Percentiles rank a stretch among this genome's conserved stretches.
phyloP scores from a whole-genome alignment of 2,113 vertebrate genomes.

The Heptranchias perlo region DNA sequence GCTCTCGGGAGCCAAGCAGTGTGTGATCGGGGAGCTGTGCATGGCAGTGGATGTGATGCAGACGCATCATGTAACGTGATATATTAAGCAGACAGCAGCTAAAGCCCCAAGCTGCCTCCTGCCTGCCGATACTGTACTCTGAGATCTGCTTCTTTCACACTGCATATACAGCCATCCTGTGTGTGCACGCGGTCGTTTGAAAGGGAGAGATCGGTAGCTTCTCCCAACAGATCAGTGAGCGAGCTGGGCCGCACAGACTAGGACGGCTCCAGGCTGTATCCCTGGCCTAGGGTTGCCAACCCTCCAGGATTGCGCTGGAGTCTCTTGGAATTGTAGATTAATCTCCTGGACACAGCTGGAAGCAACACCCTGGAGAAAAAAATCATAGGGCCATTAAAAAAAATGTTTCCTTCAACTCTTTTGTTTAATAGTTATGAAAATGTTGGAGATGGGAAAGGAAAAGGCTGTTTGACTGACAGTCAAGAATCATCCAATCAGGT shows the following conservation, averaged over 20 bases:
- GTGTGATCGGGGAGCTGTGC: neutral
- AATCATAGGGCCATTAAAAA: neutral
- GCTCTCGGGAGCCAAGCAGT: neutral
- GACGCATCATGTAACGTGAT: conserved; percentile 1
- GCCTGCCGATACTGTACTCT: neutral
- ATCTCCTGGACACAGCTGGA: neutral
- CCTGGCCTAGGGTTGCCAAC: neutral
- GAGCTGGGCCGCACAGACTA: neutral
- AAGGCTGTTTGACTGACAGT: neutral
- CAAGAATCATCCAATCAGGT: neutral
- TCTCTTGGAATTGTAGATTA: neutral
- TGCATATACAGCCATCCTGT: neutral
- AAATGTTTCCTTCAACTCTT: neutral
- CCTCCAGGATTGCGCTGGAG: neutral
- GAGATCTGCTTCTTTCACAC: neutral
- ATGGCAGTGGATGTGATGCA: neutral
- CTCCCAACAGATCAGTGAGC: neutral
- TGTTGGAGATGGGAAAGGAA: neutral
- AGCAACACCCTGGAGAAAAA: neutral
- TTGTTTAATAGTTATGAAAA: neutral
- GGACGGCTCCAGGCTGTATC: neutral
- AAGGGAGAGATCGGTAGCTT: neutral
- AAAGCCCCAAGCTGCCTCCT: neutral
- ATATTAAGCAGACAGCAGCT: neutral
- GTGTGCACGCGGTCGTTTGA: neutral